Percentiles rank a stretch among this genome's conserved stretches.
These are phyloP conservation scores for Drosophila robusta DNA, from an alignment of 2,888 invertebrate genomes.

Conservation along the genomic window DNA sequence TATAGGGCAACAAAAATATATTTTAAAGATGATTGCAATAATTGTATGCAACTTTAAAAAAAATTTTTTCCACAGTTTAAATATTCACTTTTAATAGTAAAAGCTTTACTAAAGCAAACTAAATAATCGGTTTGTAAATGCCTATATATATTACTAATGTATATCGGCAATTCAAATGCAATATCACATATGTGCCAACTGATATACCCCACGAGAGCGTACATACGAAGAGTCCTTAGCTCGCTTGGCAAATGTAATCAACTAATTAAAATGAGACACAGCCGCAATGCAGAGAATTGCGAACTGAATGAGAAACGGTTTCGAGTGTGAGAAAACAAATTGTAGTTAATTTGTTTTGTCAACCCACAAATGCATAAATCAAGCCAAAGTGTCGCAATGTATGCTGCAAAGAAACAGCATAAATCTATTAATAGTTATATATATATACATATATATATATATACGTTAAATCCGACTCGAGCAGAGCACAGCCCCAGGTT, in stretches of 20 bases:
- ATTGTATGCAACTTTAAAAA: too few species aligned
- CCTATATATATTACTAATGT: too few species aligned
- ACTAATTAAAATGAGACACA: conserved; percentile 43
- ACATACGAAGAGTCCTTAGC: background rate
- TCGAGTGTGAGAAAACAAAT: conserved; percentile 37
- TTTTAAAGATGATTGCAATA: too few species aligned
- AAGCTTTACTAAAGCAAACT: too few species aligned
- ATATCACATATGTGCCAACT: background rate
- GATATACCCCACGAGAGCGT: conserved; percentile 12
- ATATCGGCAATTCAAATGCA: too few species aligned
- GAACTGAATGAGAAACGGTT: conserved; percentile 11
- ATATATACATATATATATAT: background rate
- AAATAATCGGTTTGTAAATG: background rate
- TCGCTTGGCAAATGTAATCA: conserved; percentile 33
- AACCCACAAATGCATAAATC: conserved; percentile 19
- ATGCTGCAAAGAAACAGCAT: background rate
- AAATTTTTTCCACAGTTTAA: too few species aligned
- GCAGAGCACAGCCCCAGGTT: background rate
- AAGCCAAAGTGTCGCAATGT: conserved; percentile 8
- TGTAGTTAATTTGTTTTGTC: conserved; percentile 35
- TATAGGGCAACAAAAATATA: too few species aligned
- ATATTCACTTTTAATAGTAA: too few species aligned
- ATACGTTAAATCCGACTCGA: conserved; percentile 9
- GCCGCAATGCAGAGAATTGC: conserved; percentile 36
- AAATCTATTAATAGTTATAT: conserved; percentile 16